phyloP scores from a whole-genome alignment of 2,113 vertebrate species.

The Chaenogobius annularis region DNA sequence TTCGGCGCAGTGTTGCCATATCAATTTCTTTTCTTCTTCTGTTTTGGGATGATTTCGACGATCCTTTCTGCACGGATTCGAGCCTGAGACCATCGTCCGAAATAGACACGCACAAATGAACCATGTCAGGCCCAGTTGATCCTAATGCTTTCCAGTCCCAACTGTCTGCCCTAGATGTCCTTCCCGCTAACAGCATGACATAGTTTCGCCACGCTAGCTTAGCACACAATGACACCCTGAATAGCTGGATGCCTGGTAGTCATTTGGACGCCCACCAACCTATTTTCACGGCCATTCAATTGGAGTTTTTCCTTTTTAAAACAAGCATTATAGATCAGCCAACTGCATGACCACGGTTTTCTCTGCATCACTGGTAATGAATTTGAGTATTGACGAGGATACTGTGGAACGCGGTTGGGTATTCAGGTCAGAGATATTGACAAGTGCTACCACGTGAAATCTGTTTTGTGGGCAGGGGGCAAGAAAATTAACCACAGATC shows the following conservation, averaged over 20 bases:
- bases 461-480: conserved; percentile 53
- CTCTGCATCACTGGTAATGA: conserved; percentile 61
- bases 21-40: conserved; percentile 23
- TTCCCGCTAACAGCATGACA: conserved; percentile 54
- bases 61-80: conserved; percentile 67
- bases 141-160: conserved; percentile 48
- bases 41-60: conserved; percentile 36
- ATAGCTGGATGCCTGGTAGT: conserved; percentile 29
- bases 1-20: conserved; percentile 52
- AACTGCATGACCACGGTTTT: conserved; percentile 33
- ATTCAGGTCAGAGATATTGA: conserved; percentile 81
- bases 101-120: conserved; percentile 70
- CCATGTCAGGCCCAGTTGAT: conserved; percentile 63
- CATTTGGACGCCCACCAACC: conserved; percentile 41
- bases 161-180: conserved; percentile 60
- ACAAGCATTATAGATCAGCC: conserved; percentile 55
- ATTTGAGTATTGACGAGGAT: conserved; percentile 64
- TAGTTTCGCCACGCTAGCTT: conserved; percentile 49
- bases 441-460: conserved; percentile 58
- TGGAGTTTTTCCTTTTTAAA: conserved; percentile 36
- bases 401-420: conserved; percentile 50
- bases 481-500: conserved; percentile 63
- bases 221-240: conserved; percentile 35
- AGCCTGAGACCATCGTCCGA: conserved; percentile 61
- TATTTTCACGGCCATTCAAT: conserved; percentile 51